phyloP scores from a whole-genome alignment of 2,888 invertebrate species.

The Polyploca ridens region DNA sequence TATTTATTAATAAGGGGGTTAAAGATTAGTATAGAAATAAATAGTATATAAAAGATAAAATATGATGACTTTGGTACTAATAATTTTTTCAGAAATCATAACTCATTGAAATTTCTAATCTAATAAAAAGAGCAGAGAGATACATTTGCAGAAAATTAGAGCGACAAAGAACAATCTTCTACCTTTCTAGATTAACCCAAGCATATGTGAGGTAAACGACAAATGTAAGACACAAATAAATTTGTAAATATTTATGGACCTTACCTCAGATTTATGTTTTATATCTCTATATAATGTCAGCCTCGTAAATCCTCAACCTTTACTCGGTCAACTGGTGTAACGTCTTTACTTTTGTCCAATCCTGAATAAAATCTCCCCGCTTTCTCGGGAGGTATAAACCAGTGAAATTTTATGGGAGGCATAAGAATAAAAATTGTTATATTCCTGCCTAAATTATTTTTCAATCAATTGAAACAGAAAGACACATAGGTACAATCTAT shows the following conservation, averaged over 20 bases:
- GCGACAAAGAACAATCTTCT: background rate
- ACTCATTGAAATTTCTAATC: too few species aligned
- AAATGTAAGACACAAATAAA: conserved; percentile 18
- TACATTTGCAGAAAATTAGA: background rate
- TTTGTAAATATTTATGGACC: conserved; percentile 38
- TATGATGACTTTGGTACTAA: too few species aligned
- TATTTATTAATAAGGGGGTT: too few species aligned
- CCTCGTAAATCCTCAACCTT: conserved; percentile 37
- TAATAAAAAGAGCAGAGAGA: background rate
- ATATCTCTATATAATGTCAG: conserved; percentile 31
- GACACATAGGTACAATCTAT: too few species aligned
- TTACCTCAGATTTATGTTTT: conserved; percentile 30
- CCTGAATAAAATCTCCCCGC: conserved; percentile 18
- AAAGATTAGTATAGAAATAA: too few species aligned
- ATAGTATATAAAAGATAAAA: too few species aligned
- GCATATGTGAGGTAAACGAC: conserved; percentile 1
- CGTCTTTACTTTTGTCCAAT: conserved; percentile 34
- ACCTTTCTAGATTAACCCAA: background rate
- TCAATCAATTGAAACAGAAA: background rate
- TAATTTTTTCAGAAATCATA: too few species aligned
- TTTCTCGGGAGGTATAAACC: background rate
- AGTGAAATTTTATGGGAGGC: background rate
- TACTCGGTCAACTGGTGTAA: conserved; percentile 34
- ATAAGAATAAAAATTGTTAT: background rate
- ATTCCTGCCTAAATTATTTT: background rate